These are phyloP conservation scores for Astur gentilis DNA, from an alignment of 2,113 vertebrate species.

Conservation along the genomic window DNA sequence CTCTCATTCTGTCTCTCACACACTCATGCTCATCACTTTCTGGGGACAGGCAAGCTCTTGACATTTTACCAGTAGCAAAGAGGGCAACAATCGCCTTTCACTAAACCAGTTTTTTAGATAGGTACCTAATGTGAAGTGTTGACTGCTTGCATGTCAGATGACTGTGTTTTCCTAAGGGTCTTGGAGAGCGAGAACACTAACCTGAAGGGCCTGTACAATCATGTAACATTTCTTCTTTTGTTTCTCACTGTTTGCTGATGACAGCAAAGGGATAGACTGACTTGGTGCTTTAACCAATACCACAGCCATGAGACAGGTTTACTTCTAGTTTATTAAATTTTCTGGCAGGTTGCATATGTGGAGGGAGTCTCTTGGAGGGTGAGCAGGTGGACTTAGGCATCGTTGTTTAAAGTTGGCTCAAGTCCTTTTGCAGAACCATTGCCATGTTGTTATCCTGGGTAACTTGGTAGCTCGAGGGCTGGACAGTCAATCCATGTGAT, in stretches of 20 bases:
- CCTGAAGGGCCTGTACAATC: background rate
- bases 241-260: background rate
- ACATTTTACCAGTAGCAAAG: background rate
- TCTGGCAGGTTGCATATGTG: constrained; percentile 21
- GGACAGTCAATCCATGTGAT: background rate
- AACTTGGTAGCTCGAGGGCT: background rate
- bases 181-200: background rate
- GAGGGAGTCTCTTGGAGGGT: background rate
- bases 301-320: background rate
- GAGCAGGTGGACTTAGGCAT: constrained; percentile 27
- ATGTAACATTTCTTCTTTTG: background rate
- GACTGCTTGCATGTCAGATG: background rate
- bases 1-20: background rate
- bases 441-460: background rate
- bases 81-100: background rate
- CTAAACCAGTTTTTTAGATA: background rate
- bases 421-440: background rate
- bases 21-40: background rate
- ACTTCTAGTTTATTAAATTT: background rate
- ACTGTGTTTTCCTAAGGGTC: background rate
- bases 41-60: background rate
- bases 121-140: background rate
- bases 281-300: background rate
- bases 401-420: constrained; percentile 13
- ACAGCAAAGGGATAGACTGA: background rate